Conservation (phyloP, 2,797 vertebrate species). For the Miichthys miiuy region DNA sequence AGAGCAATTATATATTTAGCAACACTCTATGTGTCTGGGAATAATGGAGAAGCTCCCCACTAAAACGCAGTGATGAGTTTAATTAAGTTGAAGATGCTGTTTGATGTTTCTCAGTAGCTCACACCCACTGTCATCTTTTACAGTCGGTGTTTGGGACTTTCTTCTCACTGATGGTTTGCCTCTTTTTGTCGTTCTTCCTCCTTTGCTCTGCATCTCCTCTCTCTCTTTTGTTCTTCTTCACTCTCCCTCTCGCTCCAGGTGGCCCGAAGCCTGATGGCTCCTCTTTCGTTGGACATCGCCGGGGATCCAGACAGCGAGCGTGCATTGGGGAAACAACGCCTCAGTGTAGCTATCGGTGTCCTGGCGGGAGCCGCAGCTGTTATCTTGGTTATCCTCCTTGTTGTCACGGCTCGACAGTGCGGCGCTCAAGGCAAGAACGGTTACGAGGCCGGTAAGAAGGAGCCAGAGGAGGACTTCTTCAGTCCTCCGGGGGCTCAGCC, state of each 20-base stretch:
- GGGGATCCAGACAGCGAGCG: constrained; percentile 95
- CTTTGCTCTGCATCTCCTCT: constrained; percentile 1
- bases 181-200: constrained; percentile 17
- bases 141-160: constrained; percentile 29
- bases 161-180: constrained; percentile 28
- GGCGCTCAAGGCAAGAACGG: constrained; percentile 93
- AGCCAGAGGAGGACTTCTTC: constrained; percentile 96
- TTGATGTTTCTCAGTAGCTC: constrained; percentile 71
- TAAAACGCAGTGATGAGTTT: constrained; percentile 73
- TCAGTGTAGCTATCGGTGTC: constrained; percentile 95
- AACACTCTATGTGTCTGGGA: constrained; percentile 69
- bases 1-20: constrained; percentile 78
- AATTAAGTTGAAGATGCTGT: constrained; percentile 79
- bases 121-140: constrained; percentile 67
- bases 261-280: constrained; percentile 91
- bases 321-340: constrained; percentile 91
- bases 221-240: constrained; percentile 10
- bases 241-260: constrained; percentile 79
- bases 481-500: constrained; percentile 88
- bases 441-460: constrained; percentile 96
- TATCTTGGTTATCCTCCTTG: constrained; percentile 94
- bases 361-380: constrained; percentile 94
- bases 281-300: constrained; percentile 94
- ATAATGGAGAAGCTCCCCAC: constrained; percentile 63
- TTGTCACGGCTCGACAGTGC: constrained; percentile 95